Conservation (phyloP, 2,888 invertebrate species). For the Tethea ocularis region DNA sequence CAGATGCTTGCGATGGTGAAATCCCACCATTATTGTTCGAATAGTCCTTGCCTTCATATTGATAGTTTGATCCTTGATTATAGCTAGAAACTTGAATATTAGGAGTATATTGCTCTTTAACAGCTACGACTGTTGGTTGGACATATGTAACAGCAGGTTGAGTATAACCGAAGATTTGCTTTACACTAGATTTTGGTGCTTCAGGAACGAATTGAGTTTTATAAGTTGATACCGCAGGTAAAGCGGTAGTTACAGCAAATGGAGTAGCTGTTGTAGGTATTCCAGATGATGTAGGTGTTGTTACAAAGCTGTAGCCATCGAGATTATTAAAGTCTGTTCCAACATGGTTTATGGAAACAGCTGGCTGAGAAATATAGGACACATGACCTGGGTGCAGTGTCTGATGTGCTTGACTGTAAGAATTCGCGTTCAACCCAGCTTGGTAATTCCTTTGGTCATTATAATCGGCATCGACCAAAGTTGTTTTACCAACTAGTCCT, state of each 20-base stretch:
- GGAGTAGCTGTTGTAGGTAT: conserved; percentile 74
- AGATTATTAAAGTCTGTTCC: conserved; percentile 66
- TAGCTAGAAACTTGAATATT: conserved; percentile 55
- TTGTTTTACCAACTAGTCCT: conserved; percentile 77
- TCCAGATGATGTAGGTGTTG: conserved; percentile 73
- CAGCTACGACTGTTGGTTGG: conserved; percentile 61
- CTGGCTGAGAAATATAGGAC: conserved; percentile 60
- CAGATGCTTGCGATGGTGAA: conserved; percentile 21
- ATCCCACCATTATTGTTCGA: conserved; percentile 23
- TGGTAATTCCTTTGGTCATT: conserved; percentile 54
- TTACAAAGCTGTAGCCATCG: conserved; percentile 65
- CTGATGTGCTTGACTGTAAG: conserved; percentile 41
- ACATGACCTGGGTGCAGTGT: conserved; percentile 56
- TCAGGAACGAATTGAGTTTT: conserved; percentile 69
- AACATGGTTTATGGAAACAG: conserved; percentile 67
- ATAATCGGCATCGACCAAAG: conserved; percentile 66
- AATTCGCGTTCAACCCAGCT: conserved; percentile 37
- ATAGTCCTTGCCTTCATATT: conserved; percentile 46
- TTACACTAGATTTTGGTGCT: conserved; percentile 67
- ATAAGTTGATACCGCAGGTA: conserved; percentile 58
- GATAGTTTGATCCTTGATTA: conserved; percentile 58
- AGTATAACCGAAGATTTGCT: conserved; percentile 72
- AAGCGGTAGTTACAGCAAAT: conserved; percentile 64
- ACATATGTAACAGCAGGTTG: conserved; percentile 74
- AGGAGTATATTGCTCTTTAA: conserved; percentile 56